These are phyloP conservation scores for Dryobota labecula DNA, from an alignment of 2,888 invertebrate species.

Conservation along the genomic window DNA sequence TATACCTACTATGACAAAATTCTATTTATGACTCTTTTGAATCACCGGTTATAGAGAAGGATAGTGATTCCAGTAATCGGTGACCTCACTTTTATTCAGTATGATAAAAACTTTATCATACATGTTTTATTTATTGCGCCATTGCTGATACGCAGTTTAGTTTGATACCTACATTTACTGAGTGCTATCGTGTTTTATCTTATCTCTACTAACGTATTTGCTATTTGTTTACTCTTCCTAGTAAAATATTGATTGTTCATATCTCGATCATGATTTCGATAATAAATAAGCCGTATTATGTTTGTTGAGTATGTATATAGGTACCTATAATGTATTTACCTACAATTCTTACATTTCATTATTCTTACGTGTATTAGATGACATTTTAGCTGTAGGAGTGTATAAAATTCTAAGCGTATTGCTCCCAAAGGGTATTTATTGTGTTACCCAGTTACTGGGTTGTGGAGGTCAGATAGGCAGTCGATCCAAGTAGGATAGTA, in stretches of 20 bases:
- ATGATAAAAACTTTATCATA: background rate
- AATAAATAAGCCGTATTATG: background rate
- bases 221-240: conserved; percentile 16
- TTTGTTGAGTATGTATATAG: background rate
- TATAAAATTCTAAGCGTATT: background rate
- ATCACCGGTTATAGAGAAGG: background rate
- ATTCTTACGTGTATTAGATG: background rate
- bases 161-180: background rate
- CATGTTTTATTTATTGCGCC: background rate
- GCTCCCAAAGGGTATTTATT: background rate
- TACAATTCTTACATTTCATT: background rate
- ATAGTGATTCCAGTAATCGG: background rate
- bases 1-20: background rate
- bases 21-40: background rate
- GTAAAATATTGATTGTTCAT: conserved; percentile 6
- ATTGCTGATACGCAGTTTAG: background rate
- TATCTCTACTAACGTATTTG: conserved; percentile 3
- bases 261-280: conserved; percentile 12
- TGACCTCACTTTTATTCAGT: background rate
- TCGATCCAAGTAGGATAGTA: no score
- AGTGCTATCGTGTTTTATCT: conserved; percentile 16
- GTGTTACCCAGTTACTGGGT: no score
- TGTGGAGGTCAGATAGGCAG: no score
- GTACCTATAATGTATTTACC: background rate
- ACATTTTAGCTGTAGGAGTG: background rate